phyloP scores from a whole-genome alignment of 2,797 vertebrate genomes.

The Xenentodon cancila region DNA sequence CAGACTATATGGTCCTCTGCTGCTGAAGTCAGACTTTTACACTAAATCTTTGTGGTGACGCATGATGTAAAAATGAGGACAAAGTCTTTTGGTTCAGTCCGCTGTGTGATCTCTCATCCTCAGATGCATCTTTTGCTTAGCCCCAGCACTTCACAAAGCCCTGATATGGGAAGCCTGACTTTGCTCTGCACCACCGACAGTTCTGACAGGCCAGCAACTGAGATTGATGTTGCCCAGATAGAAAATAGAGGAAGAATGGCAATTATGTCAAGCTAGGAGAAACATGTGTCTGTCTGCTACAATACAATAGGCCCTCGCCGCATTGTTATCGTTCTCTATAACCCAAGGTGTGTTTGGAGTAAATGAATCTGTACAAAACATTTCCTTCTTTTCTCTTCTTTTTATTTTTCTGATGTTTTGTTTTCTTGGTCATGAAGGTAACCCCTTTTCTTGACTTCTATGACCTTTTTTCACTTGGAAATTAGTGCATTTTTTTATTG shows the following conservation, averaged over 20 bases:
- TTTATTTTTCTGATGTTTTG: slow-evolving; percentile 3
- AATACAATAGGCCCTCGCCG: slow-evolving; percentile 73
- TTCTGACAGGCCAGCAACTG: slow-evolving; percentile 82
- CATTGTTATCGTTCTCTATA: slow-evolving; percentile 85
- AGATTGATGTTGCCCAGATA: slow-evolving; percentile 86
- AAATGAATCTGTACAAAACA: slow-evolving; percentile 77
- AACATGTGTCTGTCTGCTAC: slow-evolving; percentile 81
- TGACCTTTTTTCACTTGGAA: slow-evolving; percentile 12
- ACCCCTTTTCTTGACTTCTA: slow-evolving; percentile 16
- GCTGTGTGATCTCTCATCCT: slow-evolving; percentile 75
- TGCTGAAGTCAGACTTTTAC: slow-evolving; percentile 71
- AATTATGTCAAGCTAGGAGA: slow-evolving; percentile 85
- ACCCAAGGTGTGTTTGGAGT: slow-evolving; percentile 83
- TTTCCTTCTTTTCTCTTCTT: slow-evolving; percentile 47
- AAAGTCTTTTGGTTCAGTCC: slow-evolving; percentile 67
- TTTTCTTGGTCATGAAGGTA: slow-evolving; percentile 11
- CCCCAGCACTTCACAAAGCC: slow-evolving; percentile 69
- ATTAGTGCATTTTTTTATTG: slow-evolving; percentile 21
- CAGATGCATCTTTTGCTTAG: slow-evolving; percentile 68
- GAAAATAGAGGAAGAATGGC: slow-evolving; percentile 85
- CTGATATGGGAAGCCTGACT: slow-evolving; percentile 67
- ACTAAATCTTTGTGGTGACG: slow-evolving; percentile 67
- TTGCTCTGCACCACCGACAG: slow-evolving; percentile 72
- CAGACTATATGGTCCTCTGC: slow-evolving; percentile 52
- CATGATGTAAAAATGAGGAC: slow-evolving; percentile 64